A percentile compares a stretch with the other conserved stretches of the same genome.
Conservation (phyloP, 2,797 vertebrate genomes). For the Ctenopoma multispine region DNA sequence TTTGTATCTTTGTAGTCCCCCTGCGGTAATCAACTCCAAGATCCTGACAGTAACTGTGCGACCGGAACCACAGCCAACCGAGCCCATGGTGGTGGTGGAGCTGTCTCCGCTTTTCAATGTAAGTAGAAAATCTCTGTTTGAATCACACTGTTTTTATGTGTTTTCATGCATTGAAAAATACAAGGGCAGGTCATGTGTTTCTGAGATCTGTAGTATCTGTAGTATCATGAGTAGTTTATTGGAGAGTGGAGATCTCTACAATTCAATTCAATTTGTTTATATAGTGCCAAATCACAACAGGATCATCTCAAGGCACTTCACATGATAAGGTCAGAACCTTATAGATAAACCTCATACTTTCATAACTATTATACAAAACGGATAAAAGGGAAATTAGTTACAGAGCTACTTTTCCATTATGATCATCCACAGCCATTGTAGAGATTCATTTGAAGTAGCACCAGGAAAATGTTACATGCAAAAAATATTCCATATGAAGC, state of each 20-base stretch:
- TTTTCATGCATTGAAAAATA: neutral
- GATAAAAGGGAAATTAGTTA: no score
- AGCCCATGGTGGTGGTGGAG: conserved; percentile 95
- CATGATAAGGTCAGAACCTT: no score
- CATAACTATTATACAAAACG: no score
- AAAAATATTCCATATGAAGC: conserved; percentile 19
- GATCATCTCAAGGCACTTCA: no score
- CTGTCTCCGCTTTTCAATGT: conserved; percentile 91
- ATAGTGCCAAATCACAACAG: no score
- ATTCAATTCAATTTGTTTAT: no score
- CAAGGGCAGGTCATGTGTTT: no score
- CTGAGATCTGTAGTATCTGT: neutral
- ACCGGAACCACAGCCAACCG: conserved; percentile 90
- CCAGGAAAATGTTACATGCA: neutral
- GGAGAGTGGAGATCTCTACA: neutral
- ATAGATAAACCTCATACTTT: no score
- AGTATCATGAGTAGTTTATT: no score
- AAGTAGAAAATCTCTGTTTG: conserved; percentile 67
- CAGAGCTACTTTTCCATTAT: neutral
- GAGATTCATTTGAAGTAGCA: neutral
- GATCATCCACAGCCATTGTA: neutral
- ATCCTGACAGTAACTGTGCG: conserved; percentile 95
- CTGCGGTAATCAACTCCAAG: conserved; percentile 92
- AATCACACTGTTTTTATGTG: neutral
- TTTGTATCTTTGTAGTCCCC: conserved; percentile 80